Percentiles rank a stretch among this genome's conserved stretches.
phyloP scores from a whole-genome alignment of 2,888 invertebrate species.

The Neuroscelio doddi region DNA sequence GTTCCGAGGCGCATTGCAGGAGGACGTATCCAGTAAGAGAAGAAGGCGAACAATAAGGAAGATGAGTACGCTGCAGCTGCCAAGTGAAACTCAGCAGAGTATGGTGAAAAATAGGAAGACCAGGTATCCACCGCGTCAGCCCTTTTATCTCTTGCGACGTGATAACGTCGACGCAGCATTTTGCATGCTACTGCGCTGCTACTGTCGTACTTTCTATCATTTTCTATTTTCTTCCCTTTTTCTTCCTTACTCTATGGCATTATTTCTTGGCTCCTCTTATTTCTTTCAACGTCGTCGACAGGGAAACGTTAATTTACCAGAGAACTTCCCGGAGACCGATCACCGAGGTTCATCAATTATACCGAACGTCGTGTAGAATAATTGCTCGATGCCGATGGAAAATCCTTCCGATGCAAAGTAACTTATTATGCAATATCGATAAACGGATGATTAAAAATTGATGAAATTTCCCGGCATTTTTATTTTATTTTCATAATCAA shows the following conservation, averaged over 20 bases:
- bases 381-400: background rate
- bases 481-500: too few relatives aligned
- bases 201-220: conserved; percentile 25
- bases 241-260: conserved; percentile 16
- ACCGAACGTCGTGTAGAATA: background rate
- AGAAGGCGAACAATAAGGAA: conserved; percentile 58
- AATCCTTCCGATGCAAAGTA: background rate
- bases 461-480: background rate
- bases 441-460: background rate
- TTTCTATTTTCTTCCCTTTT: conserved; percentile 21
- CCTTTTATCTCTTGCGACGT: conserved; percentile 65
- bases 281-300: conserved; percentile 10
- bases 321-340: conserved; percentile 13
- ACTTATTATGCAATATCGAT: background rate
- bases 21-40: conserved; percentile 17
- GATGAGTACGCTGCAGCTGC: conserved; percentile 57
- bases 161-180: conserved; percentile 70
- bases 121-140: conserved; percentile 66
- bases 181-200: conserved; percentile 61
- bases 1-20: conserved; percentile 27
- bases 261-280: conserved; percentile 17
- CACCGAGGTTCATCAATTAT: conserved; percentile 21
- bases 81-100: conserved; percentile 68
- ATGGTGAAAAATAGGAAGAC: conserved; percentile 64
- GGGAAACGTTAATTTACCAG: conserved; percentile 19